Percentiles rank a stretch among this genome's conserved stretches.
phyloP scores from a whole-genome alignment of 2,797 vertebrate species.

The Smutsia gigantea region DNA sequence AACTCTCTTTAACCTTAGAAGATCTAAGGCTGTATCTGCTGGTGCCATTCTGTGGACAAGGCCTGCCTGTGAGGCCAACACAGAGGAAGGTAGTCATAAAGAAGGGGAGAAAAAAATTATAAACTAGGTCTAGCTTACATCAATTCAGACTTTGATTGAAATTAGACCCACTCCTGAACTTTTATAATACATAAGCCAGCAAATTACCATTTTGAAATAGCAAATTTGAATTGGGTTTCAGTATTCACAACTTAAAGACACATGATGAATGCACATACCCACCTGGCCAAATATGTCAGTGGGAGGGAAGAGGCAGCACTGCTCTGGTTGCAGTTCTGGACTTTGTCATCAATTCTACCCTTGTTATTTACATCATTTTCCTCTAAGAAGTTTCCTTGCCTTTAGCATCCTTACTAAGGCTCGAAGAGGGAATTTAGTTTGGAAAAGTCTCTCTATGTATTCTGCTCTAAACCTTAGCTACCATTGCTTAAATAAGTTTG shows the following conservation, averaged over 20 bases:
- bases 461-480: background rate
- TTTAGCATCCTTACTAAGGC: background rate
- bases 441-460: background rate
- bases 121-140: background rate
- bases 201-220: background rate
- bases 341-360: background rate
- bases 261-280: background rate
- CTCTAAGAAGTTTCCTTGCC: background rate
- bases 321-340: background rate
- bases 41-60: background rate
- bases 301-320: background rate
- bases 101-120: background rate
- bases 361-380: background rate
- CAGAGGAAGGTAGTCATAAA: background rate
- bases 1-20: background rate
- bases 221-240: background rate
- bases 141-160: background rate
- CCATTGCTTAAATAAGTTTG: background rate
- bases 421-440: background rate
- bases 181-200: background rate
- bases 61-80: background rate
- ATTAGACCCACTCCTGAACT: background rate
- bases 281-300: background rate
- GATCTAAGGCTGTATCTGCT: background rate
- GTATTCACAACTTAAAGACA: background rate